Percentiles rank a stretch among this genome's conserved stretches.
Conservation (phyloP, 1,140 invertebrate genomes). For the Macrobrachium rosenbergii region DNA sequence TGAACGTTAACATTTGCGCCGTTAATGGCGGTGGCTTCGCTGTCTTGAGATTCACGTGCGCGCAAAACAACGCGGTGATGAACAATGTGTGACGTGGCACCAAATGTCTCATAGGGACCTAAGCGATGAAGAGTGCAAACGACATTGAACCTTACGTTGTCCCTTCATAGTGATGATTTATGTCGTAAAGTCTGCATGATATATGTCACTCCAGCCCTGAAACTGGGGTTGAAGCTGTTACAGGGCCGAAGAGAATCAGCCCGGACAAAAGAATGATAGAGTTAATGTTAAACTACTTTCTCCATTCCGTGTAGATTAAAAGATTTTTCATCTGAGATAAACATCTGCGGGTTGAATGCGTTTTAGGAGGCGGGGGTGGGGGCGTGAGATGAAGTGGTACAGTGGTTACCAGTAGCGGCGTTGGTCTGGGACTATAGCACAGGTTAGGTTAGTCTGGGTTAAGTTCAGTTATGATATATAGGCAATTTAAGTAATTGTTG, state of each 20-base stretch:
- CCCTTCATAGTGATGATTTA: not conserved
- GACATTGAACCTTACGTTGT: not conserved
- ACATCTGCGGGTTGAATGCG: too few relatives aligned
- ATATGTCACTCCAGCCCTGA: not conserved
- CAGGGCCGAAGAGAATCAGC: conserved; percentile 23
- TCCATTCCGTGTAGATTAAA: not conserved
- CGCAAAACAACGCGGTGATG: conserved; percentile 45
- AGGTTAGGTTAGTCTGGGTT: too few relatives aligned
- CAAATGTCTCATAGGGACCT: not conserved
- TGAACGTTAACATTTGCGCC: not conserved
- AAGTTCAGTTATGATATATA: too few relatives aligned
- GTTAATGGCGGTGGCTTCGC: not conserved
- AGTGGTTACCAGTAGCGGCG: too few relatives aligned
- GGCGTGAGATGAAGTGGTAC: too few relatives aligned
- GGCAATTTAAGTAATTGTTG: too few relatives aligned
- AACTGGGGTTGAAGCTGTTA: not conserved
- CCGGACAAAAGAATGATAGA: conserved; percentile 17
- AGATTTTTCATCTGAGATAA: too few relatives aligned
- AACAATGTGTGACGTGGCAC: conserved; percentile 40
- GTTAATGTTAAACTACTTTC: not conserved
- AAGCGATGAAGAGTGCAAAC: not conserved
- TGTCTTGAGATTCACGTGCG: conserved; percentile 16
- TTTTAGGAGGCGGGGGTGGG: too few relatives aligned
- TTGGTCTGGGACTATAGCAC: too few relatives aligned
- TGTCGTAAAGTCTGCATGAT: not conserved